A percentile compares a stretch with the other conserved stretches of the same genome.
phyloP scores from a whole-genome alignment of 2,113 vertebrate genomes.

The Morone saxatilis region DNA sequence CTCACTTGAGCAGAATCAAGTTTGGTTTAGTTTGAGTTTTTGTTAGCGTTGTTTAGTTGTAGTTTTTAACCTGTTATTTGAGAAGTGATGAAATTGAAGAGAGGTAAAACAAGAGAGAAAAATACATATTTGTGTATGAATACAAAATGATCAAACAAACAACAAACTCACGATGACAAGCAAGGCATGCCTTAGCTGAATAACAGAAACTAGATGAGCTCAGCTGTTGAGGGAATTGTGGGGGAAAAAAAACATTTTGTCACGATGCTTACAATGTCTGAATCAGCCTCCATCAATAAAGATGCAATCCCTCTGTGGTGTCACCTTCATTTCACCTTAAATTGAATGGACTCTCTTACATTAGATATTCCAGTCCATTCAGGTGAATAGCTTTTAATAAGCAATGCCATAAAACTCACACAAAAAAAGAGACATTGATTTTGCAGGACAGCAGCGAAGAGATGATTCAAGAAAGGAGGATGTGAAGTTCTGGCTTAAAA shows the following conservation, averaged over 20 bases:
- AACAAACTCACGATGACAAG: neutral
- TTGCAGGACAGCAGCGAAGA: neutral
- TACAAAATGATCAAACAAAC: slow-evolving; percentile 34
- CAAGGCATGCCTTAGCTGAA: neutral
- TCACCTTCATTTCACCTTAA: slow-evolving; percentile 37
- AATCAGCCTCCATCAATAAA: neutral
- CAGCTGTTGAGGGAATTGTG: neutral
- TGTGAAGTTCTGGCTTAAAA: slow-evolving; percentile 1
- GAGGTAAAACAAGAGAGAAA: neutral
- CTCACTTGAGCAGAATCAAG: neutral
- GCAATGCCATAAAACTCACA: slow-evolving; percentile 9
- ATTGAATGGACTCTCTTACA: slow-evolving; percentile 13
- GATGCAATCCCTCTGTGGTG: neutral
- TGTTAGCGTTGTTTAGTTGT: neutral
- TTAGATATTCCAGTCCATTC: neutral
- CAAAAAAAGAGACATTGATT: neutral
- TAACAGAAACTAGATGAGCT: slow-evolving; percentile 8
- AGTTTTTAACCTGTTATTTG: neutral
- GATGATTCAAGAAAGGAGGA: neutral
- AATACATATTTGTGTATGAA: slow-evolving; percentile 23
- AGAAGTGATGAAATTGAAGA: slow-evolving; percentile 1
- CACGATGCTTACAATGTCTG: neutral
- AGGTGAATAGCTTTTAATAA: slow-evolving; percentile 15
- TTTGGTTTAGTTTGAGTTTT: neutral
- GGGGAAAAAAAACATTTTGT: neutral